These are phyloP conservation scores for Saccostrea glomerata DNA, from an alignment of 1,140 invertebrate species.

Conservation along the genomic window DNA sequence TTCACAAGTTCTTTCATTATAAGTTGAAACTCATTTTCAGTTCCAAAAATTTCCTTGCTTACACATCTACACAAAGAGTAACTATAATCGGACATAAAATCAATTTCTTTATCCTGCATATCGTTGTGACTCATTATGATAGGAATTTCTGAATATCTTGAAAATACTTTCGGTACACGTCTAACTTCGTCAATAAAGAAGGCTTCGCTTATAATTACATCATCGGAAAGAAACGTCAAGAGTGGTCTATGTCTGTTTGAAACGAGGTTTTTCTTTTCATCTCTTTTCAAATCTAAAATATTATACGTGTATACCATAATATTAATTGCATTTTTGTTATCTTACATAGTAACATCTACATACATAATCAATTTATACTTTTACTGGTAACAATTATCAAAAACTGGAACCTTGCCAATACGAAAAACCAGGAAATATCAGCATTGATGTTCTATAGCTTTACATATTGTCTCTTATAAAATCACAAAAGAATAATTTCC, in stretches of 20 bases:
- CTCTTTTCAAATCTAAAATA: background rate
- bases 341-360: background rate
- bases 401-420: background rate
- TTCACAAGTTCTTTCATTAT: background rate
- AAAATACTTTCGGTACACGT: background rate
- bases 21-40: background rate
- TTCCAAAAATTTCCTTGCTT: constrained; percentile 44
- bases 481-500: background rate
- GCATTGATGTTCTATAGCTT: background rate
- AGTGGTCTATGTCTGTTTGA: background rate
- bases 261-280: background rate
- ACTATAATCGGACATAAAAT: background rate
- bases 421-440: background rate
- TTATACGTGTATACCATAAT: background rate
- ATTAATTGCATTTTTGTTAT: background rate
- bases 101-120: constrained; percentile 15
- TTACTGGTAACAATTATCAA: too few species aligned
- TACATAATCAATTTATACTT: background rate
- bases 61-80: constrained; percentile 36
- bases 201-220: background rate
- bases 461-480: background rate
- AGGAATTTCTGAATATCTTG: background rate
- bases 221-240: background rate
- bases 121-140: background rate
- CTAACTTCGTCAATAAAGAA: constrained; percentile 17